Percentiles rank a stretch among this genome's conserved stretches.
phyloP scores from a whole-genome alignment of 2,113 vertebrate genomes.

The Steatornis caripensis region DNA sequence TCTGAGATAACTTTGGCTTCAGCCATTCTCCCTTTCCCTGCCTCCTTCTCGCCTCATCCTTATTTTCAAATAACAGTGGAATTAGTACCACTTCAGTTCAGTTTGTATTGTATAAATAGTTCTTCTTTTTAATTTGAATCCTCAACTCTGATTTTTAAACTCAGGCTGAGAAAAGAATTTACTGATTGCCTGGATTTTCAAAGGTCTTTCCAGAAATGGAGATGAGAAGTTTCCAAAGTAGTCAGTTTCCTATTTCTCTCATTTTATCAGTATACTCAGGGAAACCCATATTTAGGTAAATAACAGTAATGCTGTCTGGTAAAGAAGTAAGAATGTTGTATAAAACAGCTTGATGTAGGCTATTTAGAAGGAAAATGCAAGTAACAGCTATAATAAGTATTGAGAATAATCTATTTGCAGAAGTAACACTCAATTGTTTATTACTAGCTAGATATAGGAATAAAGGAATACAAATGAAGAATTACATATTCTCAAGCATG shows the following conservation, averaged over 20 bases:
- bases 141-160: neutral
- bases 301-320: neutral
- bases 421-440: neutral
- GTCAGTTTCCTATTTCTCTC: neutral
- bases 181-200: neutral
- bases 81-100: neutral
- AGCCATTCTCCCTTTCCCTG: neutral
- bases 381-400: neutral
- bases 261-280: neutral
- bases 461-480: neutral
- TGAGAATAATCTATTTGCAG: neutral
- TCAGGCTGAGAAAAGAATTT: neutral
- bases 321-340: neutral
- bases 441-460: neutral
- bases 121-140: neutral
- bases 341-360: neutral
- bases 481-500: neutral
- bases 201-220: neutral
- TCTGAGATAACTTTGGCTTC: neutral
- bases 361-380: neutral
- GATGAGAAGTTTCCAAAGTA: neutral
- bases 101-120: neutral
- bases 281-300: neutral
- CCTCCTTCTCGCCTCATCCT: neutral
- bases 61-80: neutral